These are phyloP conservation scores for Marasmarcha lunaedactyla DNA, from an alignment of 2,888 invertebrate species.

Conservation along the genomic window DNA sequence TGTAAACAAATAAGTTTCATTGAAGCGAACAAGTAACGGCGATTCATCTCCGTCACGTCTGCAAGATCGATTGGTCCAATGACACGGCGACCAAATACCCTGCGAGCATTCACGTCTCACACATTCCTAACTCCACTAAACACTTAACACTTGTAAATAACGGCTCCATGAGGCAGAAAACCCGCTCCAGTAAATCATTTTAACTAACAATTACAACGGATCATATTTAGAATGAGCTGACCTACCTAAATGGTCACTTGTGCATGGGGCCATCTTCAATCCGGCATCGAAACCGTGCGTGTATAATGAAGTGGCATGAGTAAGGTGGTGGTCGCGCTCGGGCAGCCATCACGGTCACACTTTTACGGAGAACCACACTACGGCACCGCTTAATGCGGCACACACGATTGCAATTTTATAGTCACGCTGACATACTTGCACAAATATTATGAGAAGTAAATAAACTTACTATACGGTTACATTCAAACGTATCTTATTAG, in stretches of 20 bases:
- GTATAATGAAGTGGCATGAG: neutral
- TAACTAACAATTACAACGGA: neutral
- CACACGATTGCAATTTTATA: neutral
- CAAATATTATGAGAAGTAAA: neutral
- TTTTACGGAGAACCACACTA: conserved; percentile 7
- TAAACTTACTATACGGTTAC: too few relatives aligned
- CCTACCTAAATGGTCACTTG: neutral
- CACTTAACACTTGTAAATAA: neutral
- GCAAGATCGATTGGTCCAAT: neutral
- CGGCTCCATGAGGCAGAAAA: neutral
- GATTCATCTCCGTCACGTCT: conserved; percentile 1
- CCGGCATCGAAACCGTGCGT: neutral
- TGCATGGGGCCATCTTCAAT: neutral
- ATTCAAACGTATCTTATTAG: too few relatives aligned
- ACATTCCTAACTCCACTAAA: neutral
- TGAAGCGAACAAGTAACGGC: neutral
- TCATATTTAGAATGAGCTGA: neutral
- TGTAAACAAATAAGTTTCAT: too few relatives aligned
- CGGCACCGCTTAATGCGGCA: conserved; percentile 13
- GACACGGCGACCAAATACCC: too few relatives aligned
- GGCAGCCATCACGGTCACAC: conserved; percentile 44
- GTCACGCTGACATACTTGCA: conserved; percentile 1
- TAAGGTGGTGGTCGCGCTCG: conserved; percentile 37
- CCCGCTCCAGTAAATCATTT: neutral
- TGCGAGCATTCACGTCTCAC: too few relatives aligned